These are phyloP conservation scores for Tor tambroides DNA, from an alignment of 2,113 vertebrate species.

Conservation along the genomic window DNA sequence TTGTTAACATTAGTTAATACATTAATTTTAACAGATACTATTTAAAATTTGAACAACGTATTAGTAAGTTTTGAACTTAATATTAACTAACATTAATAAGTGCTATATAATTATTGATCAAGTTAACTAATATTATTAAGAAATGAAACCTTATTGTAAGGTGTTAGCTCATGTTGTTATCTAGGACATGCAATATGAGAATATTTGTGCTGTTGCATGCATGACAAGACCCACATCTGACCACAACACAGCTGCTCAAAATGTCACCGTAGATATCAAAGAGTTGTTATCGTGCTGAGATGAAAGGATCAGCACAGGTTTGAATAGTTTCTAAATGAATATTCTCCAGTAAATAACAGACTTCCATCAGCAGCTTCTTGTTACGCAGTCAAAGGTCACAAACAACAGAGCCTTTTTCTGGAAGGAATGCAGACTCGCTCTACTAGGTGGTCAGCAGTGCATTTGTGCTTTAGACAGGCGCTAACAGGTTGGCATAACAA, in stretches of 20 bases:
- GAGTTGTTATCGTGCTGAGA: neutral
- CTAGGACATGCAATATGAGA: neutral
- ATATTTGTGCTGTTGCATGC: neutral
- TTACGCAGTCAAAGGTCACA: conserved; percentile 3
- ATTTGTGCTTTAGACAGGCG: neutral
- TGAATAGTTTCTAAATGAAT: neutral
- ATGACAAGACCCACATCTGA: neutral
- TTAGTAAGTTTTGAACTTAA: too few species aligned
- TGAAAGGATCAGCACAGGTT: neutral
- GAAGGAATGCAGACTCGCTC: neutral
- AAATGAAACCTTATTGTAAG: too few species aligned
- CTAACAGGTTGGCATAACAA: conserved; percentile 21
- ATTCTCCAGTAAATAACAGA: too few species aligned
- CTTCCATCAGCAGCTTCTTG: neutral
- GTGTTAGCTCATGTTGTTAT: neutral
- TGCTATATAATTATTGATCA: too few species aligned
- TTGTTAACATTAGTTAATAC: too few species aligned
- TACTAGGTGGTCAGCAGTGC: neutral
- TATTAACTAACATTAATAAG: too few species aligned
- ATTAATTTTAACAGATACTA: too few species aligned
- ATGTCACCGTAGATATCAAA: neutral
- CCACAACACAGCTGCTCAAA: neutral
- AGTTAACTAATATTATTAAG: too few species aligned
- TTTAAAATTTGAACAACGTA: too few species aligned
- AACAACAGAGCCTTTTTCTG: neutral